Evolutionary conservation across 2,113 vertebrate genomes (phyloP).

Genomic region (Chitala chitala): DNA sequence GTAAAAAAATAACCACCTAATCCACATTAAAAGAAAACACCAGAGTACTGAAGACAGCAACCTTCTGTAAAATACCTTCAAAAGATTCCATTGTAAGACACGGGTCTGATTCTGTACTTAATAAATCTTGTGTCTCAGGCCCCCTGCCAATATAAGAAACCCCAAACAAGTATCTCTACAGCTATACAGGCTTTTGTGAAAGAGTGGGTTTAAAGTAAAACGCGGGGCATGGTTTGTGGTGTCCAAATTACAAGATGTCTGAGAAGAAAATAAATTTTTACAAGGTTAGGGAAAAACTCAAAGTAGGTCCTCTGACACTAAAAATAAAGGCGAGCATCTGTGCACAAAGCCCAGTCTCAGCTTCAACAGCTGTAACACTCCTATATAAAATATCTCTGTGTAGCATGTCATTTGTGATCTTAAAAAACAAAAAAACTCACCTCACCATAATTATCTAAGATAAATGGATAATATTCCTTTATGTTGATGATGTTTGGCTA

Average conservation of each 20-base stretch:
- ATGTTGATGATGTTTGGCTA: no score
- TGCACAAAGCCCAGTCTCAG: constrained; percentile 17
- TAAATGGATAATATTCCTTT: constrained; percentile 9
- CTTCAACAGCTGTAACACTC: not conserved
- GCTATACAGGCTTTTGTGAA: not conserved
- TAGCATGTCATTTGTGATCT: constrained; percentile 15
- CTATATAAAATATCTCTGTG: constrained; percentile 29
- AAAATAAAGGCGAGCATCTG: constrained; percentile 5
- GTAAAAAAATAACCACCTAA: no score
- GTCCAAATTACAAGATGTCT: constrained; percentile 13
- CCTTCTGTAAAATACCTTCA: not conserved
- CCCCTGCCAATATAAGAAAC: not conserved
- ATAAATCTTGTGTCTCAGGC: not conserved
- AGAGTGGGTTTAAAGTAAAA: constrained; percentile 14
- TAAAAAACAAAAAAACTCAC: constrained; percentile 7
- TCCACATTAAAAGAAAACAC: no score
- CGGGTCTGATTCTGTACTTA: not conserved
- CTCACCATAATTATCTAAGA: constrained; percentile 24
- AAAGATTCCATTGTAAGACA: not conserved
- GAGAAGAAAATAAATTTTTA: not conserved
- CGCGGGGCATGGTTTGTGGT: constrained; percentile 20
- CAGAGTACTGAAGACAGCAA: no score
- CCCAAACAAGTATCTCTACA: not conserved
- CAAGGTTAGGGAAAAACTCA: not conserved
- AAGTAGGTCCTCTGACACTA: constrained; percentile 6